Base-by-base conservation (phyloP, 2,113 vertebrate genomes). In the Uria aalge region DNA sequence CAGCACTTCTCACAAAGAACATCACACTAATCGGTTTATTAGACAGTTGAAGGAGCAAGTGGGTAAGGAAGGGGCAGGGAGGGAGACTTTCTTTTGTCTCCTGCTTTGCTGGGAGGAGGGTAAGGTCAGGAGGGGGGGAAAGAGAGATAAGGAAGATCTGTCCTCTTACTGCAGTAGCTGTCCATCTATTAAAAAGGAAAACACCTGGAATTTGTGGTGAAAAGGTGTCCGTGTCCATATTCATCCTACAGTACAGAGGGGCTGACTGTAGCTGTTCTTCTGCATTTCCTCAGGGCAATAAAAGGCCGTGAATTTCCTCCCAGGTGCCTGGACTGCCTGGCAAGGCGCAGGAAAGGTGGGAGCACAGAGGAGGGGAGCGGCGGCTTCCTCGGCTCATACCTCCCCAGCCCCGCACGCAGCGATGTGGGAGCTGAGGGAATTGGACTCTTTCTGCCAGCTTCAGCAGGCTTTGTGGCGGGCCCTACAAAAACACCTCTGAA, bases 331-430 rank as follows among this genome's bases (percentile, higher is more conserved):
- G 15, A 24, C 5, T 52, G 34, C 63, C 17, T 52, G 20, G 57
- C 36, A 56, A 89, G 60, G 20, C 9, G 17, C 6, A 69, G 38
- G 27, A 55, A 59, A 76, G 11, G 16, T 68, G 57, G 57, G 38
- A 88, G 38, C 16, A 38, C 18, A 26, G 40, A 86, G 16, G 27
- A 50, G 19, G 47, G 20, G 32, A 34, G 7, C 6, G 1, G 13
- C 0, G 0, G 16, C 21, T 36, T 74, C 34, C 69, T 11, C 0
- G 3, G 6, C 29, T 85, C 43, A 13, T 63, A 22, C 26, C 26
- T 72, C 47, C 23, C 15, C 23, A 55, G 26, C 36, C 43, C 36
- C 0, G 1, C 17, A 29, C 0, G 1, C 14, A 66, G 22, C 1
- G 2, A 12, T 1, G 8, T 1, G 1, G 7, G 34, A 86, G 34